Evolutionary conservation across 2,888 invertebrate species (phyloP).

Genomic region (Agonopterix alstromeriana): DNA sequence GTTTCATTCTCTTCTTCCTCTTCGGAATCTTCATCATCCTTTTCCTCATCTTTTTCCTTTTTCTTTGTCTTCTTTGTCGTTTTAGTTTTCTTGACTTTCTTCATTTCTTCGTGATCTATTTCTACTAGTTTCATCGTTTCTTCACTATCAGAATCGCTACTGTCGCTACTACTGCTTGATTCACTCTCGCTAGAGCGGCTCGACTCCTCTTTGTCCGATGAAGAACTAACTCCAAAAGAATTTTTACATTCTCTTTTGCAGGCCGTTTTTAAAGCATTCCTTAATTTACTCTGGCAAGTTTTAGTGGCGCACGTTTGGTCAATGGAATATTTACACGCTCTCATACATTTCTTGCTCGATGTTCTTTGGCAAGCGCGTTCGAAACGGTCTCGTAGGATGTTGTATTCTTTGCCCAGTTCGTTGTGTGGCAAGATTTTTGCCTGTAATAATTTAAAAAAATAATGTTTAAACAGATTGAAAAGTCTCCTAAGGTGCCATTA

Average conservation of each 20-base stretch:
- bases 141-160: conserved; percentile 8
- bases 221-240: conserved; percentile 17
- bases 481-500: too few species aligned
- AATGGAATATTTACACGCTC: conserved; percentile 25
- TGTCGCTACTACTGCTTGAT: conserved; percentile 2
- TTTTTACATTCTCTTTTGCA: conserved; percentile 29
- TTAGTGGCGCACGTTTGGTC: conserved; percentile 19
- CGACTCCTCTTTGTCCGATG: neutral
- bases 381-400: conserved; percentile 32
- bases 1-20: neutral
- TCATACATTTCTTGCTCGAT: conserved; percentile 26
- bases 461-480: too few species aligned
- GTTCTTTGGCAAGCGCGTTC: conserved; percentile 31
- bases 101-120: neutral
- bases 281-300: conserved; percentile 17
- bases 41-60: neutral
- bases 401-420: conserved; percentile 7
- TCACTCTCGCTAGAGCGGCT: conserved; percentile 5
- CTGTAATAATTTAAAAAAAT: too few species aligned
- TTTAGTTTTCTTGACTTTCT: neutral
- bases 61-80: neutral
- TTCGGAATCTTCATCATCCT: neutral
- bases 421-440: neutral
- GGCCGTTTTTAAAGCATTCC: conserved; percentile 18
- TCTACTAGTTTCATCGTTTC: neutral